phyloP scores from a whole-genome alignment of 2,113 vertebrate genomes.

The Scartelaos histophorus region DNA sequence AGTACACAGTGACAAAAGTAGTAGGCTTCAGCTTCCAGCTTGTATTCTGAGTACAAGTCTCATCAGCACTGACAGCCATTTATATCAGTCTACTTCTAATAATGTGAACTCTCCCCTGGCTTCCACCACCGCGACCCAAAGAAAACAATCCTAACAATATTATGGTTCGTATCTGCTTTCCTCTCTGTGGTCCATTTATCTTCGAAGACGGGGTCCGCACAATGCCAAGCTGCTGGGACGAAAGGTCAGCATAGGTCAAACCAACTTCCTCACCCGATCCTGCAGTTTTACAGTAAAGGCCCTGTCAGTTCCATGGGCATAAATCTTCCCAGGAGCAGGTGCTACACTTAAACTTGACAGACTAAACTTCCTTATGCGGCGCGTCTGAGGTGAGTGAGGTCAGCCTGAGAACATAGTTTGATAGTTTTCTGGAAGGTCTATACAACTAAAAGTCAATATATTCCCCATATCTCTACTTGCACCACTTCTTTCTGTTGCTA shows the following conservation, averaged over 20 bases:
- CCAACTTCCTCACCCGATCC: constrained; percentile 18
- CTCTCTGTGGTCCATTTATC: constrained; percentile 49
- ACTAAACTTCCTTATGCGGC: constrained; percentile 5
- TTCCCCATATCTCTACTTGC: neutral
- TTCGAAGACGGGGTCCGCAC: constrained; percentile 39
- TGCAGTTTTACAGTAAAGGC: constrained; percentile 18
- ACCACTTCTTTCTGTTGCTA: neutral
- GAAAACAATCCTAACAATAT: constrained; percentile 63
- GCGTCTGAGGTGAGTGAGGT: constrained; percentile 7
- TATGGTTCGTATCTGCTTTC: constrained; percentile 59
- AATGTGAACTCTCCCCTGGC: constrained; percentile 28
- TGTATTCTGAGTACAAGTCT: constrained; percentile 18
- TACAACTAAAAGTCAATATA: neutral
- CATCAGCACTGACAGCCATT: constrained; percentile 58
- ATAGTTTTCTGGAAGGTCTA: neutral
- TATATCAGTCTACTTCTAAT: constrained; percentile 58
- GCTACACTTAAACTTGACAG: constrained; percentile 15
- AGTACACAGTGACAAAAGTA: neutral
- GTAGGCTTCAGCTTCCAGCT: neutral
- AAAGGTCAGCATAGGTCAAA: constrained; percentile 42
- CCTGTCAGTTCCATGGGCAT: constrained; percentile 18
- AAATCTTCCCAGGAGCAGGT: constrained; percentile 42
- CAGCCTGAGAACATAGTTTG: neutral
- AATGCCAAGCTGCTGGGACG: constrained; percentile 42
- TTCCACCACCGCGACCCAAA: constrained; percentile 48